Conservation (phyloP, 2,888 invertebrate species). For the Meghimatium bilineatum region DNA sequence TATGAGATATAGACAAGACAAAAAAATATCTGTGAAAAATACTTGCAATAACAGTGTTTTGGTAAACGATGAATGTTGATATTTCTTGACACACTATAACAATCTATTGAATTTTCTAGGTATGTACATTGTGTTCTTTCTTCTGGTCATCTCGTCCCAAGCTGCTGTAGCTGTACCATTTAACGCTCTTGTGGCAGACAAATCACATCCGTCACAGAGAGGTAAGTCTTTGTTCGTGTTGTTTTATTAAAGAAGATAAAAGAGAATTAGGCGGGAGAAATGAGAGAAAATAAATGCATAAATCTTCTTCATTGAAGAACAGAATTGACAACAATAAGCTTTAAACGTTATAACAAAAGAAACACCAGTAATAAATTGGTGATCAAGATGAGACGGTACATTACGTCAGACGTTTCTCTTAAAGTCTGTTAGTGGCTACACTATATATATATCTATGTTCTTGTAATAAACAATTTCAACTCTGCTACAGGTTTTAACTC, state of each 20-base stretch:
- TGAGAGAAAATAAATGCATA: too few relatives aligned
- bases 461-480: not conserved
- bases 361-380: too few relatives aligned
- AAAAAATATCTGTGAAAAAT: too few relatives aligned
- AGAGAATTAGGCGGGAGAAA: too few relatives aligned
- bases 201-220: conserved; percentile 73
- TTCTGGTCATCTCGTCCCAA: conserved; percentile 70
- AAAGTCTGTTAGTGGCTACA: too few relatives aligned
- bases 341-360: too few relatives aligned
- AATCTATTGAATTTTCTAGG: conserved; percentile 65
- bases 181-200: conserved; percentile 75
- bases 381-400: too few relatives aligned
- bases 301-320: too few relatives aligned
- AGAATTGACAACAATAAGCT: too few relatives aligned
- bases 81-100: not conserved
- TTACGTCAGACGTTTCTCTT: too few relatives aligned
- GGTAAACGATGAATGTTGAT: not conserved
- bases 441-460: not conserved
- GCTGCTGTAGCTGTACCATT: conserved; percentile 72
- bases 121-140: conserved; percentile 72
- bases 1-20: too few relatives aligned
- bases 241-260: not conserved
- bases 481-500: conserved; percentile 70
- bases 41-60: too few relatives aligned
- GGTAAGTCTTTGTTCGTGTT: conserved; percentile 58